A percentile compares a stretch with the other conserved stretches of the same genome.
phyloP scores from a whole-genome alignment of 2,797 vertebrate genomes.

The Pangasius sanitwongsei region DNA sequence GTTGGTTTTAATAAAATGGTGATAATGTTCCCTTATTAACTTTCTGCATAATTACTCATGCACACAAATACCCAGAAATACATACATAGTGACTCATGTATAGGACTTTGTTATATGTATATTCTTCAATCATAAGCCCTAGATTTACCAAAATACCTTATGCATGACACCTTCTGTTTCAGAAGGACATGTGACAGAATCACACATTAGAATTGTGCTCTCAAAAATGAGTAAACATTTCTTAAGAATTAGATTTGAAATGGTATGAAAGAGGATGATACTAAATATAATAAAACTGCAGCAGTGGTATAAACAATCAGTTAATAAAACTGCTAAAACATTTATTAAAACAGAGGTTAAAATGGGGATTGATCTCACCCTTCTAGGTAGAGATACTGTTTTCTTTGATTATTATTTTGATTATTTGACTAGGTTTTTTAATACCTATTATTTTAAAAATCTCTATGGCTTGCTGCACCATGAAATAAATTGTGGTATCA shows the following conservation, averaged over 20 bases:
- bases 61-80: conserved; percentile 1
- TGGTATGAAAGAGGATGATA: not conserved
- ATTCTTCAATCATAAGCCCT: not conserved
- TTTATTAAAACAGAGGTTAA: not conserved
- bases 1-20: not conserved
- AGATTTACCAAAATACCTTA: not conserved
- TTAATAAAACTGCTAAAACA: not conserved
- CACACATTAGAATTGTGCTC: not conserved
- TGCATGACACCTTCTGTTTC: not conserved
- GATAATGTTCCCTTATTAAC: not conserved
- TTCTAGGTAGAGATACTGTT: not conserved
- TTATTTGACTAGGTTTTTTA: not conserved
- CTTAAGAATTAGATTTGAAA: not conserved
- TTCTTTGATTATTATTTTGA: not conserved
- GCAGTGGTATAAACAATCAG: not conserved
- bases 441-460: not conserved
- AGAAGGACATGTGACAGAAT: not conserved
- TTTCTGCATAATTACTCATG: not conserved
- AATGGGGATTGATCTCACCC: not conserved
- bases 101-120: not conserved
- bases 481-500: not conserved
- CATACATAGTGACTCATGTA: not conserved
- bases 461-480: not conserved
- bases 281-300: not conserved
- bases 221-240: not conserved